Evolutionary conservation across 23 tunicate species (phyloP).

Genomic region (Diplosoma virens): DNA sequence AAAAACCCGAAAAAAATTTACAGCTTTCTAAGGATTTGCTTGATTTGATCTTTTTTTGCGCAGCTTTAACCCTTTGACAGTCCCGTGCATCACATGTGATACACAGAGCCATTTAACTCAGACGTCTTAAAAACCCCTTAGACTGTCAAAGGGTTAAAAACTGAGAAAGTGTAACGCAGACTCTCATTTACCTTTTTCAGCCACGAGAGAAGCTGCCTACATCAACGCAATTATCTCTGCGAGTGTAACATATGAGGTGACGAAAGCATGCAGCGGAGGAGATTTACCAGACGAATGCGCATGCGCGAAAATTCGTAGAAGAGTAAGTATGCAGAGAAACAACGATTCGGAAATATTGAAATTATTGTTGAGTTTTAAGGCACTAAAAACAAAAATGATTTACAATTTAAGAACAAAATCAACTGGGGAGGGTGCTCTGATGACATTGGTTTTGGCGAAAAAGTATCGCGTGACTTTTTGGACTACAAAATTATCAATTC

Average conservation of each 20-base stretch:
- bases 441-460: slow-evolving; percentile 70
- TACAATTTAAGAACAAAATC: background rate
- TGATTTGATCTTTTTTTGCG: no score
- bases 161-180: no score
- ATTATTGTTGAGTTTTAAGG: background rate
- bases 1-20: no score
- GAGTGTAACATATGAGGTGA: slow-evolving; percentile 67
- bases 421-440: slow-evolving; percentile 91
- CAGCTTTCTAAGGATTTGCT: no score
- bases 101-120: no score
- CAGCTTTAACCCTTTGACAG: no score
- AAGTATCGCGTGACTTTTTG: slow-evolving; percentile 55
- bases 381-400: background rate
- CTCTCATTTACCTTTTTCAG: no score
- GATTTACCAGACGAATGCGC: slow-evolving; percentile 64
- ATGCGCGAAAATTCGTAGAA: slow-evolving; percentile 42
- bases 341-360: background rate
- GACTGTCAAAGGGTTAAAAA: no score
- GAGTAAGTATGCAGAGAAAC: background rate
- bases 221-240: slow-evolving; percentile 73
- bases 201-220: slow-evolving; percentile 79
- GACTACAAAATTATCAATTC: slow-evolving; percentile 23
- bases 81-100: no score
- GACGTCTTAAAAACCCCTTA: no score
- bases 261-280: slow-evolving; percentile 70